Conservation (phyloP, 30 jellyfish, hydroid and myxozoan species). For the Hydra vulgaris region DNA sequence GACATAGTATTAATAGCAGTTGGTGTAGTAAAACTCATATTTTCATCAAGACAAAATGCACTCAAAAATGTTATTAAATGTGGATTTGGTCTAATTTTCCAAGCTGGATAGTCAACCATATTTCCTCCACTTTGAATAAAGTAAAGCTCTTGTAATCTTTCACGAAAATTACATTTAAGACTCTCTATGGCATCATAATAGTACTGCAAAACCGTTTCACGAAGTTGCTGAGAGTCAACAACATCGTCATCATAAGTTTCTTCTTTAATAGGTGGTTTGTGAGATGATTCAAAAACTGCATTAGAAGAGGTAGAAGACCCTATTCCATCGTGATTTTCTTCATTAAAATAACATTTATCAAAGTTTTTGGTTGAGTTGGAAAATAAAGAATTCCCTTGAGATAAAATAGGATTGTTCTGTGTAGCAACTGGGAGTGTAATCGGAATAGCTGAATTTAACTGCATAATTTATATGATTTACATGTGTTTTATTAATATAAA, state of each 20-base stretch:
- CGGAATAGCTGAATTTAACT: neutral
- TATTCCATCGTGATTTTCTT: neutral
- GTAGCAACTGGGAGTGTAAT: neutral
- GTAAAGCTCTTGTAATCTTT: conserved; percentile 68
- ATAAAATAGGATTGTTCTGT: neutral
- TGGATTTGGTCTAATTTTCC: conserved; percentile 84
- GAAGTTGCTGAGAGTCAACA: conserved; percentile 2
- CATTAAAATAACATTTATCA: neutral
- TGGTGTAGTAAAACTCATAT: conserved; percentile 53
- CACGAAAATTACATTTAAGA: conserved; percentile 60
- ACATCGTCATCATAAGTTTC: neutral
- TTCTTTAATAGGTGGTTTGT: neutral
- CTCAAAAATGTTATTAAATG: conserved; percentile 67
- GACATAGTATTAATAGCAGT: conserved; percentile 79
- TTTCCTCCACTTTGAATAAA: conserved; percentile 98
- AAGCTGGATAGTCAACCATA: conserved; percentile 90
- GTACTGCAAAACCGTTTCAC: conserved; percentile 41
- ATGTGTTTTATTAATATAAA: neutral
- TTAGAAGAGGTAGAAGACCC: neutral
- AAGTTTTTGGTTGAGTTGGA: neutral
- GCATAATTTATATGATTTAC: neutral
- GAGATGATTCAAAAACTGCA: neutral
- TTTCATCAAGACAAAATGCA: conserved; percentile 71
- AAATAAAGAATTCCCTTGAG: neutral
- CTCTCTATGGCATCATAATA: conserved; percentile 58